Evolutionary conservation across 1,140 invertebrate genomes (phyloP), one percentile per base, ranked within the genome.

Genomic region (Archivesica marissinica): DNA sequence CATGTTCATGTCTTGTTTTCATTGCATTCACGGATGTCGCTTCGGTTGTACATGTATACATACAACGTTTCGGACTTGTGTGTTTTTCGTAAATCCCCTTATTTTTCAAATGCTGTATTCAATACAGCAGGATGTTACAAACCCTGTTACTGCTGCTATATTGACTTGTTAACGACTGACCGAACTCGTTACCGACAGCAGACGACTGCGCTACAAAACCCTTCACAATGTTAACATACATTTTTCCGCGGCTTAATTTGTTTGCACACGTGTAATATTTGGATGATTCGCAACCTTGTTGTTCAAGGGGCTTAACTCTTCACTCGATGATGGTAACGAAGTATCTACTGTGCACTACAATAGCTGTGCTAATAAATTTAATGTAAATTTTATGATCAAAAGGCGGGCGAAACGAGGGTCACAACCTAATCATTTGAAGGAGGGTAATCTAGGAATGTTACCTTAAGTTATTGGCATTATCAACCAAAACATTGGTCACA

Each of bases 221-320:
- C 44, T 72, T 50, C 30, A 72, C 44, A 1, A 50, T 72, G 66
- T 72, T 44, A 72, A 72, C 66, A 72, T 30, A 72, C 66, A 72
- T 72, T 72, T 72, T 72, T 72, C n/a, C 47, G 39, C 66, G 39
- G 66, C 38, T 72, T 72, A 72, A 72, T 72, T 72, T 72, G 66
- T 72, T 72, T 72, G 66, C 66, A 72, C 38, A 72, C 39, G 44
- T 72, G 66, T 72, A 41, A 50, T 72, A 44, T n/a, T 44, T 28
- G 20, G 66, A 23, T 41, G 66, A 9, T 3, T 25, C 44, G 39
- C 66, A 25, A 9, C n/a, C n/a, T 30, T 72, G 9, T 72, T 72
- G 66, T 72, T 41, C 66, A 72, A 41, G 66, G 66, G 44, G 44
- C 66, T 64, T 64, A 64, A 64, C 59, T 64, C 25, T 35, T 64